Base-by-base conservation (phyloP, 1,140 invertebrate genomes). In the Leptoteleia sp. region DNA sequence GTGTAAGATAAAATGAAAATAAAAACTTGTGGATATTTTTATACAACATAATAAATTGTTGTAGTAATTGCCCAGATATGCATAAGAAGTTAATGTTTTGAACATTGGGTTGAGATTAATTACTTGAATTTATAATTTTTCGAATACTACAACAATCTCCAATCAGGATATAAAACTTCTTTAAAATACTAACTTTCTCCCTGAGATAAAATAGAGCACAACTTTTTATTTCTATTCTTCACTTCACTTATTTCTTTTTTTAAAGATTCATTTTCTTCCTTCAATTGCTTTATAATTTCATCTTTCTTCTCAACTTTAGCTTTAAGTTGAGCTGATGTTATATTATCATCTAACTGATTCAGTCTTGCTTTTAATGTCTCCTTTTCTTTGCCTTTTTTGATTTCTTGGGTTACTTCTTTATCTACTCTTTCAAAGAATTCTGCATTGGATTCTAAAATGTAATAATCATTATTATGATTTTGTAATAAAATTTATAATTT, bases 171-270 rank as follows among this genome's bases (percentile, higher is more conserved):
- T 40, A 29, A 7, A 29, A 29, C 1, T 29, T 7, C 1, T 16
- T 29, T 12, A 6, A 25, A 72, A 82, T 70, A 89, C 92, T 92
- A 90, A 95, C 94, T 95, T 91, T 95, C 94, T 47, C 93, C 94
- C 78, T 94, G 92, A n/a, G 91, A 92, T 61, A 95, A 87, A 84
- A 95, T 94, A 81, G 92, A 92, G 88, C 93, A 95, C 1, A 96
- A 86, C 70, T 94, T 94, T 84, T 93, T 94, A 87, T 95, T 95
- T 81, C 94, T 92, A 50, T 91, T 91, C 85, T 95, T 96, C 1
- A 95, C 94, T 86, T 92, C 91, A 13, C 91, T 87, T 9, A 95
- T 89, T 82, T 95, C 94, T 65, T 91, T 90, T 82, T 93, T 93
- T 40, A 94, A 83, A 47, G 83, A 90, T 27, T 91, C 89, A 13